phyloP scores from a whole-genome alignment of 2,888 invertebrate species.

The Lasioglossum figueresi region DNA sequence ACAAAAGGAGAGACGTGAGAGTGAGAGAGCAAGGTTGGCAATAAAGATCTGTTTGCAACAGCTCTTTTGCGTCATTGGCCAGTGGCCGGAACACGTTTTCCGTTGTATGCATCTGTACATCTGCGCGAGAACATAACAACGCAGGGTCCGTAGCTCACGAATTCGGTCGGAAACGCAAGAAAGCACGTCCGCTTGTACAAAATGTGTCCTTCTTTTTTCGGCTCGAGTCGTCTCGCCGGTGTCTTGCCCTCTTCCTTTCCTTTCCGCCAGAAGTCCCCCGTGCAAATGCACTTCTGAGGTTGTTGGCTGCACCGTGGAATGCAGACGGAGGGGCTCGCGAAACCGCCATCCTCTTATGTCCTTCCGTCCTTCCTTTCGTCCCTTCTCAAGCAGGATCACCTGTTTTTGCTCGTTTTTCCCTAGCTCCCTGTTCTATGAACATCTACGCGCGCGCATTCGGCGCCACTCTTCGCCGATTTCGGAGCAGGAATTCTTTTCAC shows the following conservation, averaged over 20 bases:
- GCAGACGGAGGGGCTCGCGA: constrained; percentile 74
- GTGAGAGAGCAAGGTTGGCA: background rate
- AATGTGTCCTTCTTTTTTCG: background rate
- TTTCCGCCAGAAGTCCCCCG: constrained; percentile 46
- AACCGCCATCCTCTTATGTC: constrained; percentile 70
- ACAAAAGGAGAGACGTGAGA: background rate
- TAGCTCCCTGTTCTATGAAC: constrained; percentile 33
- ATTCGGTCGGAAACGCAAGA: constrained; percentile 1
- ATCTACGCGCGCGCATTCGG: constrained; percentile 28
- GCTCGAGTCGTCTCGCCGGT: constrained; percentile 33
- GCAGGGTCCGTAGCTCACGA: background rate
- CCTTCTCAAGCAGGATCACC: constrained; percentile 8
- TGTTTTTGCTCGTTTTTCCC: constrained; percentile 44
- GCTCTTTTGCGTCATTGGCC: background rate
- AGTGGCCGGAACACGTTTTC: background rate
- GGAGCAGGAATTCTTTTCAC: background rate
- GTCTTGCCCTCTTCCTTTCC: constrained; percentile 42
- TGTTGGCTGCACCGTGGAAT: constrained; percentile 78
- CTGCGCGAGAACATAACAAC: constrained; percentile 1
- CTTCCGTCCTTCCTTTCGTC: constrained; percentile 60
- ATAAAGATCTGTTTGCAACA: background rate
- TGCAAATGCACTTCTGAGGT: constrained; percentile 74
- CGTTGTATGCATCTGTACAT: background rate
- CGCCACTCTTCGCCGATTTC: constrained; percentile 14
- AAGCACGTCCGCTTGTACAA: background rate